phyloP scores from a whole-genome alignment of 1,140 invertebrate species.

The Dysdera silvatica region DNA sequence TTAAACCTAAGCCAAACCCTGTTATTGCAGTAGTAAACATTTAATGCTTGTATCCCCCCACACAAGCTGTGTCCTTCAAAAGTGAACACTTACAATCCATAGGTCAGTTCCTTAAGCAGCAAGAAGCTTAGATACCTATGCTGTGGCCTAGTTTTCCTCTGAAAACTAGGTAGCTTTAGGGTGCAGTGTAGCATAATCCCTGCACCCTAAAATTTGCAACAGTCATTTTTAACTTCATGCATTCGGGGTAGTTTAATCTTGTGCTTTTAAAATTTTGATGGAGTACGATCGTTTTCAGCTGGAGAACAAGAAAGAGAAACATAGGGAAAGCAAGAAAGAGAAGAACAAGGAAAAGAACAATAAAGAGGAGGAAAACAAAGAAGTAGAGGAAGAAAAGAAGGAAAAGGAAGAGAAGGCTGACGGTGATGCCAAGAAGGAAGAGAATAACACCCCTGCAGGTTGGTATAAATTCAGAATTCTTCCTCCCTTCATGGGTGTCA shows the following conservation, averaged over 20 bases:
- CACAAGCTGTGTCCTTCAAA: too few relatives aligned
- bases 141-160: neutral
- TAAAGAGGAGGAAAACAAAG: slow-evolving; percentile 26
- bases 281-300: slow-evolving; percentile 25
- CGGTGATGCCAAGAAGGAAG: slow-evolving; percentile 19
- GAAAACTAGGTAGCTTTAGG: neutral
- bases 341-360: slow-evolving; percentile 21
- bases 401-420: slow-evolving; percentile 26
- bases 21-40: too few relatives aligned
- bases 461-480: neutral
- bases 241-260: neutral
- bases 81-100: too few relatives aligned
- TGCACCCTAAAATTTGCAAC: neutral
- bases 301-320: slow-evolving; percentile 25
- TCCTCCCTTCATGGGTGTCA: too few relatives aligned
- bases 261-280: slow-evolving; percentile 11
- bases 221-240: neutral
- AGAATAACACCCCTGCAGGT: slow-evolving; percentile 26
- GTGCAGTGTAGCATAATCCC: neutral
- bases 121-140: too few relatives aligned
- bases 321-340: slow-evolving; percentile 16
- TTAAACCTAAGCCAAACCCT: too few relatives aligned
- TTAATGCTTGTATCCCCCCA: too few relatives aligned
- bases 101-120: too few relatives aligned
- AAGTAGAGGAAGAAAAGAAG: slow-evolving; percentile 20